A percentile compares a stretch with the other conserved stretches of the same genome.
Evolutionary conservation across 2,113 vertebrate genomes (phyloP).

Genomic region (Rhineura floridana): DNA sequence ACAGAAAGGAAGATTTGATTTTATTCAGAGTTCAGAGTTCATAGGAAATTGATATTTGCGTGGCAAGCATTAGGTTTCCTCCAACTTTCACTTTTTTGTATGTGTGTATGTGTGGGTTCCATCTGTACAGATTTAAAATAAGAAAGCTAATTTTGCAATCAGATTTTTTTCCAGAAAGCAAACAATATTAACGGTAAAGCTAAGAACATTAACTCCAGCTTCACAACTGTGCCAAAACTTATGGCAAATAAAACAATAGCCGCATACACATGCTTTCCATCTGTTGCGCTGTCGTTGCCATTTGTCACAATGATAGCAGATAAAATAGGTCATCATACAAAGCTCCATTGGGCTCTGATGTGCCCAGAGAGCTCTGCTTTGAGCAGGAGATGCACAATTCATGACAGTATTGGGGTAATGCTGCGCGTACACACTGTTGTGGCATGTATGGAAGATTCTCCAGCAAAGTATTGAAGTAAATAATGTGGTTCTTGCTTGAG

Average conservation of each 20-base stretch:
- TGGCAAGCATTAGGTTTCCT: conserved; percentile 38
- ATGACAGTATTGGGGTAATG: background rate
- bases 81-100: conserved; percentile 11
- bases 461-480: background rate
- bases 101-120: conserved; percentile 6
- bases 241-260: conserved; percentile 48
- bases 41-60: conserved; percentile 19
- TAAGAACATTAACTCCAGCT: conserved; percentile 23
- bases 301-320: conserved; percentile 23
- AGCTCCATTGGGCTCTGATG: background rate
- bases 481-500: background rate
- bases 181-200: conserved; percentile 28
- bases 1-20: conserved; percentile 1
- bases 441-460: background rate
- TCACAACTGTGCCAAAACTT: conserved; percentile 43
- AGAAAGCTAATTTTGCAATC: background rate
- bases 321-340: background rate
- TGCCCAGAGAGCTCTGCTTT: background rate
- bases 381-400: background rate
- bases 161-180: background rate
- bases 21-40: conserved; percentile 37
- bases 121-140: conserved; percentile 19
- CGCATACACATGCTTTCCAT: conserved; percentile 49
- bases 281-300: conserved; percentile 30
- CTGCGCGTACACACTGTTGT: no score